These are phyloP conservation scores for Choristoneura fumiferana DNA, from an alignment of 1,140 invertebrate genomes.

Conservation along the genomic window DNA sequence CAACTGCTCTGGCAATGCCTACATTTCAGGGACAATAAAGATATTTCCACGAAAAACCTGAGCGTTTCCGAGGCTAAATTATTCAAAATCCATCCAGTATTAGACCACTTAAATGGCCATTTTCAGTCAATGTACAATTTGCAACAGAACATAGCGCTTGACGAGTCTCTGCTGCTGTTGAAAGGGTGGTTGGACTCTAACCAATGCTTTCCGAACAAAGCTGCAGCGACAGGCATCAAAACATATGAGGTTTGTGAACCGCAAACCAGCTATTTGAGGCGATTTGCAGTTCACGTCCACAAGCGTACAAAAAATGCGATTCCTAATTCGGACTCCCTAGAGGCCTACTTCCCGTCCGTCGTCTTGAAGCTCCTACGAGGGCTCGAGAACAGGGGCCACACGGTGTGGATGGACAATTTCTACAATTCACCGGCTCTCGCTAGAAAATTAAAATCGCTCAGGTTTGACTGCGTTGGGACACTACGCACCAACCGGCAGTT, in stretches of 20 bases:
- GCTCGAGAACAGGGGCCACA: slow-evolving; percentile 26
- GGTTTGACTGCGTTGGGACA: slow-evolving; percentile 25
- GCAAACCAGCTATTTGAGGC: slow-evolving; percentile 28
- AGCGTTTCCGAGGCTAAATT: not conserved
- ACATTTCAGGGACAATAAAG: not conserved
- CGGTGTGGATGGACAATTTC: slow-evolving; percentile 30
- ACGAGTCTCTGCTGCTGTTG: slow-evolving; percentile 32
- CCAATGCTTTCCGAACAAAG: slow-evolving; percentile 23
- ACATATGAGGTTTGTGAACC: slow-evolving; percentile 36
- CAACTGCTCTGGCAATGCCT: not conserved
- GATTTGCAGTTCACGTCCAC: slow-evolving; percentile 27
- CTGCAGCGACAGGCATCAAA: slow-evolving; percentile 28
- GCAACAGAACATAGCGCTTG: slow-evolving; percentile 30
- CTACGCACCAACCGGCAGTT: not conserved
- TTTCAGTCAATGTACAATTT: slow-evolving; percentile 25
- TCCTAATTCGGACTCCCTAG: not conserved
- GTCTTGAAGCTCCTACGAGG: slow-evolving; percentile 13
- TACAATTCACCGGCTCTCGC: slow-evolving; percentile 30
- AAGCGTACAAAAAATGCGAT: not conserved
- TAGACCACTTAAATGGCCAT: slow-evolving; percentile 1
- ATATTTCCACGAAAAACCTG: not conserved
- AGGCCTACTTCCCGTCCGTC: not conserved
- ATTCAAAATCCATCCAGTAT: not conserved
- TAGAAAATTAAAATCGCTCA: slow-evolving; percentile 7
- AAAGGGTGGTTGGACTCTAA: slow-evolving; percentile 29